Percentiles rank a stretch among this genome's conserved stretches.
Evolutionary conservation across 1,140 invertebrate genomes (phyloP).

Genomic region (Ips typographus): DNA sequence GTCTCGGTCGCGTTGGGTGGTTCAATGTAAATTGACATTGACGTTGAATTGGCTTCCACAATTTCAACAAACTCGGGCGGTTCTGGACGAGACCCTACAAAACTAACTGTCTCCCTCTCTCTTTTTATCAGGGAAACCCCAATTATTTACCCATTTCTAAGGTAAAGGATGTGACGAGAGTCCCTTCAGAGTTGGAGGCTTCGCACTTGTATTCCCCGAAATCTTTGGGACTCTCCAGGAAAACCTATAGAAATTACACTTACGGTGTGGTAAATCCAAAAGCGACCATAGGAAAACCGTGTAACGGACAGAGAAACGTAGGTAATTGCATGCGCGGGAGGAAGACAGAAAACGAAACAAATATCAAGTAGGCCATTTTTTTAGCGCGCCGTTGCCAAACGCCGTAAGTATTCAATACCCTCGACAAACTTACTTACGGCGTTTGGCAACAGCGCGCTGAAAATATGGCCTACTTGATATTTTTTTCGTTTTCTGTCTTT

Average conservation of each 20-base stretch:
- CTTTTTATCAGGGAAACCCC: too few species aligned
- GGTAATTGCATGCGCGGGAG: too few species aligned
- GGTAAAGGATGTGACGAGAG: background rate
- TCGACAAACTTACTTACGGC: too few species aligned
- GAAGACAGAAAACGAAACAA: too few species aligned
- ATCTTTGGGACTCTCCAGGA: background rate
- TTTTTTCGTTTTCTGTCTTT: too few species aligned
- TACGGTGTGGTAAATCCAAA: background rate
- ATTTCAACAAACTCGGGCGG: slow-evolving; percentile 51
- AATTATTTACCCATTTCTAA: background rate
- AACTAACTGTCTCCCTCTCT: background rate
- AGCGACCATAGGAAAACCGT: too few species aligned
- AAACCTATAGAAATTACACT: background rate
- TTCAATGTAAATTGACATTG: slow-evolving; percentile 52
- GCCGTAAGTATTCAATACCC: too few species aligned
- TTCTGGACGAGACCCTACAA: slow-evolving; percentile 55
- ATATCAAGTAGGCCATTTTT: too few species aligned
- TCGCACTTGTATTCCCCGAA: slow-evolving; percentile 12
- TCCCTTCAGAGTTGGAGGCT: slow-evolving; percentile 1
- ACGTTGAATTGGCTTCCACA: slow-evolving; percentile 51
- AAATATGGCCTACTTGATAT: too few species aligned
- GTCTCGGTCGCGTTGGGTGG: slow-evolving; percentile 29
- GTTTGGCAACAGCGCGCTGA: too few species aligned
- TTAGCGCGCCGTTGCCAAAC: too few species aligned
- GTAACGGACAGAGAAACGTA: too few species aligned